Percentiles rank a stretch among this genome's conserved stretches.
phyloP scores from a whole-genome alignment of 2,113 vertebrate genomes.

The Cettia cetti region DNA sequence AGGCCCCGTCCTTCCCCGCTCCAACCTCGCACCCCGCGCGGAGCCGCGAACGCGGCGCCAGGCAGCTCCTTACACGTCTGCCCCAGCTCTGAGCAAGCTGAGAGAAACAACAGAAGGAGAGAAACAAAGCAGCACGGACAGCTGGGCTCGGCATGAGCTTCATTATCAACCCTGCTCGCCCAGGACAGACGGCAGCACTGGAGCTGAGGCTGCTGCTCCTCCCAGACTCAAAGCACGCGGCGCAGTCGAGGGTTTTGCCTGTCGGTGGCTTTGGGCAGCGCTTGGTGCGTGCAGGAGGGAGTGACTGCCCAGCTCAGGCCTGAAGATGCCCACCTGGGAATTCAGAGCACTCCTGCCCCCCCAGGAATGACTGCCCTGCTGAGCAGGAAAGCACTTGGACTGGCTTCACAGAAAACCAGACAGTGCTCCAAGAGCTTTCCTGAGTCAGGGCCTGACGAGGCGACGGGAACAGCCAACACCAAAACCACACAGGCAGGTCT shows the following conservation, averaged over 20 bases:
- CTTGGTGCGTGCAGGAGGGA: neutral
- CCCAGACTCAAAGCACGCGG: neutral
- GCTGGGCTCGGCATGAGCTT: constrained; percentile 16
- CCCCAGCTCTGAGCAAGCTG: neutral
- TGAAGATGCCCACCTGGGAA: neutral
- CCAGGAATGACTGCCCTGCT: neutral
- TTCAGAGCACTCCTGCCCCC: neutral
- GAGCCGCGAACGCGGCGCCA: neutral
- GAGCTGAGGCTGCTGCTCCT: neutral
- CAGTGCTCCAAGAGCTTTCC: neutral
- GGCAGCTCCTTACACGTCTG: neutral
- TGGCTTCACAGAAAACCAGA: neutral
- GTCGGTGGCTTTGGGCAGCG: neutral
- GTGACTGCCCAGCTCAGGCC: neutral
- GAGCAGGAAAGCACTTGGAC: neutral
- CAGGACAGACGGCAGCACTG: neutral
- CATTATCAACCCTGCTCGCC: neutral
- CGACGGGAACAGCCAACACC: neutral
- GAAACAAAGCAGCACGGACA: constrained; percentile 19
- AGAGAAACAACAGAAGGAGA: constrained; percentile 30
- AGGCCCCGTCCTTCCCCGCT: neutral
- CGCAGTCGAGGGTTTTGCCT: neutral
- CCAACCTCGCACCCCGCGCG: neutral
- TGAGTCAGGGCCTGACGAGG: neutral
- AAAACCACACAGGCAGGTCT: neutral